phyloP scores from a whole-genome alignment of 2,888 invertebrate genomes.

The Eupeodes latifasciatus region DNA sequence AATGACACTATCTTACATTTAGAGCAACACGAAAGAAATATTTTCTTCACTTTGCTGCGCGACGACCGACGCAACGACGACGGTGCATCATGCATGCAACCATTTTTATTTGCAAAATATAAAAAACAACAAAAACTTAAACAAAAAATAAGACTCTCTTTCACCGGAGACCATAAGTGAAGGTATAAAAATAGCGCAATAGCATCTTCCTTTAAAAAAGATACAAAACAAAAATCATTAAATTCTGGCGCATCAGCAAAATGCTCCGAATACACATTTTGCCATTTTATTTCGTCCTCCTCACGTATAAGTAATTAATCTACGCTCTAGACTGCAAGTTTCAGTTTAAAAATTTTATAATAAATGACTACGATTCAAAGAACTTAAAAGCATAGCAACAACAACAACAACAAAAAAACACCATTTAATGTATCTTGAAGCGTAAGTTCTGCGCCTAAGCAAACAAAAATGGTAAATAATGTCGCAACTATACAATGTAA shows the following conservation, averaged over 20 bases:
- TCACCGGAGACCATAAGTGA: not conserved
- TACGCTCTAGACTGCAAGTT: constrained; percentile 13
- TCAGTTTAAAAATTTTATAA: constrained; percentile 65
- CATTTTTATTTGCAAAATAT: not conserved
- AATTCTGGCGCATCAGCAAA: constrained; percentile 1
- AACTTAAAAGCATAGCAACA: not conserved
- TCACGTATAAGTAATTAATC: constrained; percentile 68
- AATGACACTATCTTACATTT: constrained; percentile 67
- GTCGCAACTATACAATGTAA: constrained; percentile 4
- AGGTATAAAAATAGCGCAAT: not conserved
- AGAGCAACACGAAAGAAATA: constrained; percentile 42
- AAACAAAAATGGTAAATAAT: constrained; percentile 31
- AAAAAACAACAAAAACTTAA: not conserved
- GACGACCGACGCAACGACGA: too few relatives aligned
- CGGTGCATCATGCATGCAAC: constrained; percentile 39
- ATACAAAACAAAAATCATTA: not conserved
- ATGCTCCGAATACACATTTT: constrained; percentile 30
- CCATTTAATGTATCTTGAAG: constrained; percentile 14
- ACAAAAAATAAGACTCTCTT: not conserved
- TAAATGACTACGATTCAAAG: constrained; percentile 60
- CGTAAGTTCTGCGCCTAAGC: not conserved
- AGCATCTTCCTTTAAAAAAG: not conserved
- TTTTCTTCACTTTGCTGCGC: too few relatives aligned
- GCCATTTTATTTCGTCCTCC: constrained; percentile 35
- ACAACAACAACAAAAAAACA: not conserved